Evolutionary conservation across 2,797 vertebrate species (phyloP).

Genomic region (Hyperoplus immaculatus): DNA sequence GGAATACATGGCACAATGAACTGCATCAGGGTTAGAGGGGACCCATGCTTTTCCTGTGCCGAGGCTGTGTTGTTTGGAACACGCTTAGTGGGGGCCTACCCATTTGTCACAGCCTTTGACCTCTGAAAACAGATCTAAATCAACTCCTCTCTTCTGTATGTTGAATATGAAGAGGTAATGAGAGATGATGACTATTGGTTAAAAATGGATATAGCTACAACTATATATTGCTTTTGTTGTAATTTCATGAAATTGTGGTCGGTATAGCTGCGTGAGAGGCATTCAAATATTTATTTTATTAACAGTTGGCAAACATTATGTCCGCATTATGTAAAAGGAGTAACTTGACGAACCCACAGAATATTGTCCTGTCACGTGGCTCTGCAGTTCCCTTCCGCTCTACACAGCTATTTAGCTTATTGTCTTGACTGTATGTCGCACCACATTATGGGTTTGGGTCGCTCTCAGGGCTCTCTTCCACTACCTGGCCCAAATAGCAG

Average conservation of each 20-base stretch:
- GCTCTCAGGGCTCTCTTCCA: neutral
- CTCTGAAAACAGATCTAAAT: neutral
- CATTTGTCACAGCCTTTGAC: neutral
- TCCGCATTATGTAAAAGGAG: neutral
- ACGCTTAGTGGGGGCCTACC: neutral
- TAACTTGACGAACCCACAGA: neutral
- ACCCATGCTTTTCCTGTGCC: conserved; percentile 50
- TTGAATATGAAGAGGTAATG: neutral
- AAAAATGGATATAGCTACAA: neutral
- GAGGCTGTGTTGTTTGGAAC: conserved; percentile 11
- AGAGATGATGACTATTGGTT: neutral
- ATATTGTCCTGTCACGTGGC: too few relatives aligned
- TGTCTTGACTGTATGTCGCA: neutral
- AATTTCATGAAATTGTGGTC: neutral
- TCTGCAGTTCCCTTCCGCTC: neutral
- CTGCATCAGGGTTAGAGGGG: conserved; percentile 16
- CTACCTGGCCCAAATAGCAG: neutral
- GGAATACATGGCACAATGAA: conserved; percentile 66
- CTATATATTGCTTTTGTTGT: neutral
- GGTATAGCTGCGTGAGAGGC: neutral
- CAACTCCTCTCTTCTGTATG: neutral
- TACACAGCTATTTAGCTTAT: neutral
- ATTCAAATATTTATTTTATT: neutral
- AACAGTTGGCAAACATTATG: neutral
- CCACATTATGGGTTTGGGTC: neutral